phyloP scores from a whole-genome alignment of 2,797 vertebrate genomes.

The Potorous gilbertii region DNA sequence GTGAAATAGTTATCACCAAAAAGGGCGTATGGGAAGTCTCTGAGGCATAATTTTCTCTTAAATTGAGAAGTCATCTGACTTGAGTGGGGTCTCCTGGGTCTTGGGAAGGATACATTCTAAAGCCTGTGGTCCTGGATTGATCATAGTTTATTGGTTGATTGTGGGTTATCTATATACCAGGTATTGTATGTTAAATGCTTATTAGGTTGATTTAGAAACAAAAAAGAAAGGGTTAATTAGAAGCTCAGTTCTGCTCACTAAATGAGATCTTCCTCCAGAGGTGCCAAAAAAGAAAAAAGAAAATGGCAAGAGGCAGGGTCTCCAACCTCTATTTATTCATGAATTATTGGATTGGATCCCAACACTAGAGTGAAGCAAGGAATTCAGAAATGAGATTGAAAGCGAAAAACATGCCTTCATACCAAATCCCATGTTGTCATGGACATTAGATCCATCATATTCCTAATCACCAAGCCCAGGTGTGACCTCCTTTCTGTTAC shows the following conservation, averaged over 20 bases:
- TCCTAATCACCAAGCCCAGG: neutral
- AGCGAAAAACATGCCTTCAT: neutral
- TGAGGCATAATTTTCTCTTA: conserved; percentile 40
- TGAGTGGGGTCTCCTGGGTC: neutral
- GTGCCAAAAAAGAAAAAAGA: conserved; percentile 2
- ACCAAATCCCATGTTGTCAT: conserved; percentile 2
- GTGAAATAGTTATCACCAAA: neutral
- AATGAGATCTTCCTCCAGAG: conserved; percentile 9
- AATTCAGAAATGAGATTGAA: conserved; percentile 30
- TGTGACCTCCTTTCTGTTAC: conserved; percentile 20
- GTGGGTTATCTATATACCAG: neutral
- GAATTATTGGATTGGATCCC: conserved; percentile 12
- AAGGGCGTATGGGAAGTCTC: conserved; percentile 10
- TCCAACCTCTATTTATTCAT: conserved; percentile 3
- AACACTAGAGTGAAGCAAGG: neutral
- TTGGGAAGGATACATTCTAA: conserved; percentile 18
- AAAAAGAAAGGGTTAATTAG: neutral
- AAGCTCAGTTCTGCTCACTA: neutral
- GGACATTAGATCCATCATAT: neutral
- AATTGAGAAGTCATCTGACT: neutral
- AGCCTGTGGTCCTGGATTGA: neutral
- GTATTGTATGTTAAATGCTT: neutral
- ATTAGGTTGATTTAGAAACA: neutral
- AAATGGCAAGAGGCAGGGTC: neutral
- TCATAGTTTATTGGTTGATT: neutral